A percentile compares a stretch with the other conserved stretches of the same genome.
phyloP scores from a whole-genome alignment of 1,140 invertebrate species.

The Cotesia typhae region DNA sequence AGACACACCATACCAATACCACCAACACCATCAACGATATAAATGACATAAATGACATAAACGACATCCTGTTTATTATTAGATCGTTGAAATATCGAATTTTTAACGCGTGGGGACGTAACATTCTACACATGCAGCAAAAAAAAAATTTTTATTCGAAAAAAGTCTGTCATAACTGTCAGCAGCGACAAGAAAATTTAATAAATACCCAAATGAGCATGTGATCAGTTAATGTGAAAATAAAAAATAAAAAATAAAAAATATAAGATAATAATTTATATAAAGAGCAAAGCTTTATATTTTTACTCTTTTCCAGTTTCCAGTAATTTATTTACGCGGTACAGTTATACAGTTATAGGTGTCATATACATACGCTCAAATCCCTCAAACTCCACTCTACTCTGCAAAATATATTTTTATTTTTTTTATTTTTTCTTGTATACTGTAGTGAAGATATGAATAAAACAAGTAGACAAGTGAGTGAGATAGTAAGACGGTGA shows the following conservation, averaged over 20 bases:
- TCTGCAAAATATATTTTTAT: no score
- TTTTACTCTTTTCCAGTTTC: background rate
- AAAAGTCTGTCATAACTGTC: conserved; percentile 50
- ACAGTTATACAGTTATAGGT: no score
- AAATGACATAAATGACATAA: no score
- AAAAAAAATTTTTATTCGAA: background rate
- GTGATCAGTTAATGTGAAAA: background rate
- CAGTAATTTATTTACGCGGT: background rate
- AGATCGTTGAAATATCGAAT: conserved; percentile 6
- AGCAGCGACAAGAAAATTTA: conserved; percentile 43
- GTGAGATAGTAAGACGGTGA: conserved; percentile 60
- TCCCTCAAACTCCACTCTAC: no score
- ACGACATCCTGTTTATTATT: conserved; percentile 13
- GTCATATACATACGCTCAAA: no score
- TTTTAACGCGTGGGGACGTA: conserved; percentile 9
- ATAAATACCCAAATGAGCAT: conserved; percentile 46
- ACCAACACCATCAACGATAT: no score
- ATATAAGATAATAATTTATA: no score
- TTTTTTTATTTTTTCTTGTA: background rate
- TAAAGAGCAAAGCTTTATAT: no score
- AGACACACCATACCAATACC: no score
- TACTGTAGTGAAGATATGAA: conserved; percentile 2
- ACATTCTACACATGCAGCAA: background rate
- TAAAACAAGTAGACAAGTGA: conserved; percentile 37
- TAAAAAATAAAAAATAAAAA: no score